These are phyloP conservation scores for Orcinus orca DNA, from an alignment of 2,113 vertebrate genomes.

Conservation along the genomic window DNA sequence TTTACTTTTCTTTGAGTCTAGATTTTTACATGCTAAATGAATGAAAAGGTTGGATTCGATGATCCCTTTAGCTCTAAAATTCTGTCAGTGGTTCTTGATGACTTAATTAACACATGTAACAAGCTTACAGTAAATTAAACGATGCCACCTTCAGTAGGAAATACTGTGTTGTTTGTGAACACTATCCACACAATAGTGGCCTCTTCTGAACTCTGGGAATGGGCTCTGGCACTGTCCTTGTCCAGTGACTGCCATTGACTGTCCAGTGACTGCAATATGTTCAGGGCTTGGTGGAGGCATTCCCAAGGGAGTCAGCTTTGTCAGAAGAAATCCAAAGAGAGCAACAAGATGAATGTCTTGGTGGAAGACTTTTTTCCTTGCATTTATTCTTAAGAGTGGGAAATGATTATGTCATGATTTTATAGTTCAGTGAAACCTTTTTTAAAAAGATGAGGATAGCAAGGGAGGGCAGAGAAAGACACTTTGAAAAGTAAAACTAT, in stretches of 20 bases:
- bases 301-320: background rate
- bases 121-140: background rate
- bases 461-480: background rate
- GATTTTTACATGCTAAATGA: background rate
- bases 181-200: background rate
- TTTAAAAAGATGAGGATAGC: background rate
- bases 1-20: background rate
- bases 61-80: background rate
- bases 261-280: background rate
- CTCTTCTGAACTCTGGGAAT: background rate
- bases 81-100: background rate
- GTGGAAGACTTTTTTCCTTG: background rate
- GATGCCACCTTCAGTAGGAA: background rate
- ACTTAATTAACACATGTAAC: background rate
- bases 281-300: background rate
- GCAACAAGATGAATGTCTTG: background rate
- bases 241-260: no score
- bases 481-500: background rate
- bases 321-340: background rate
- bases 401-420: background rate
- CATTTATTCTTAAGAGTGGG: background rate
- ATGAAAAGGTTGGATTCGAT: background rate
- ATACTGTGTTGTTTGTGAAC: background rate
- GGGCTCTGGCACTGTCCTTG: background rate
- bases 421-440: background rate